These are phyloP conservation scores for Synanthedon myopaeformis DNA, from an alignment of 2,888 invertebrate species.

Conservation along the genomic window DNA sequence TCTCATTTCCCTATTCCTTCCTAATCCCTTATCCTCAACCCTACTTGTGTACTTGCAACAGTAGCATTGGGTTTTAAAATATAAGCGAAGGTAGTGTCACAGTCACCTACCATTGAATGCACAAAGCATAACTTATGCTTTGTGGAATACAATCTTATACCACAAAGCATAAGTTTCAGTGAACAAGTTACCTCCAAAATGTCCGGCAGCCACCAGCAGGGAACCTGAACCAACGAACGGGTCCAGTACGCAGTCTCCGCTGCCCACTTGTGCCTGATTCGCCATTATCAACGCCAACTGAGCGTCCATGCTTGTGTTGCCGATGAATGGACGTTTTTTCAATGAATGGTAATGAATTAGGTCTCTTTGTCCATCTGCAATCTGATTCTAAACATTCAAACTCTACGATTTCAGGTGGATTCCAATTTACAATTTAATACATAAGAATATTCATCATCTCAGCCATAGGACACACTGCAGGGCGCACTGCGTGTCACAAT, in stretches of 20 bases:
- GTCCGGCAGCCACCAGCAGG: constrained; percentile 87
- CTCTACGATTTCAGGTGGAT: no score
- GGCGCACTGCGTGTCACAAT: no score
- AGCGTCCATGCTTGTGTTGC: constrained; percentile 99
- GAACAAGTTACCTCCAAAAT: constrained; percentile 78
- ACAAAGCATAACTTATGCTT: not conserved
- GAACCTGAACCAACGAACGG: constrained; percentile 95
- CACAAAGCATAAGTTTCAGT: no score
- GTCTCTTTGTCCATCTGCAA: constrained; percentile 87
- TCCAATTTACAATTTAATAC: no score
- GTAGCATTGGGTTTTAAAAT: no score
- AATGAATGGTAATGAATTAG: constrained; percentile 84
- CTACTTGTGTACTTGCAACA: no score
- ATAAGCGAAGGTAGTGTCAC: not conserved
- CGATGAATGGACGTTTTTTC: constrained; percentile 93
- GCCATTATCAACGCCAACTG: constrained; percentile 95
- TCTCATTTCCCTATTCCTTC: no score
- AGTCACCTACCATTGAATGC: not conserved
- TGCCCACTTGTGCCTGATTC: constrained; percentile 85
- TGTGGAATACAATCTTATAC: not conserved
- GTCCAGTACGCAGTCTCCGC: constrained; percentile 85
- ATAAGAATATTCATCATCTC: no score
- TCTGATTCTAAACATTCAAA: constrained; percentile 48
- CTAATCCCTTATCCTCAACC: no score
- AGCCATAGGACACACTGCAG: no score